phyloP scores from a whole-genome alignment of 2,113 vertebrate genomes.

The Oryzias javanicus region DNA sequence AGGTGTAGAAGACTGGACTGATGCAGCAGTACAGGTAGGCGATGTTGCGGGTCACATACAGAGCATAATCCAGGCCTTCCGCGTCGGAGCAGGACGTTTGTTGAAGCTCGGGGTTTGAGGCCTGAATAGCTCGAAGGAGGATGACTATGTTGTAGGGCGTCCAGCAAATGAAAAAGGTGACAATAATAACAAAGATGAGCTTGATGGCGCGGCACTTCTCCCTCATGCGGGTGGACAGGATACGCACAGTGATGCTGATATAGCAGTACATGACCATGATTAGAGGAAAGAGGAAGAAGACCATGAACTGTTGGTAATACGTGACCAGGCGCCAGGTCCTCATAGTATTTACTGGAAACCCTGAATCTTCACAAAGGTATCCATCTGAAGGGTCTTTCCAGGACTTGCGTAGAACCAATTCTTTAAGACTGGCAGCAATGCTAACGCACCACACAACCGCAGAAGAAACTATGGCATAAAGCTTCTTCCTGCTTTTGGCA shows the following conservation, averaged over 20 bases:
- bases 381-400: fast-evolving
- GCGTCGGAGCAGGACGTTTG: neutral
- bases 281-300: slow-evolving; percentile 77
- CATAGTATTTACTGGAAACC: slow-evolving; percentile 13
- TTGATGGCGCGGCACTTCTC: slow-evolving; percentile 74
- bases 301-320: slow-evolving; percentile 73
- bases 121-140: slow-evolving; percentile 59
- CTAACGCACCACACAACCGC: slow-evolving; percentile 70
- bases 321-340: slow-evolving; percentile 61
- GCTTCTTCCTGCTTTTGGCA: slow-evolving; percentile 53
- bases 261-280: slow-evolving; percentile 77
- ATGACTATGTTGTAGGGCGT: slow-evolving; percentile 78
- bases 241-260: slow-evolving; percentile 66
- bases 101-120: neutral
- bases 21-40: slow-evolving; percentile 80
- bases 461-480: slow-evolving; percentile 55
- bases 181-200: slow-evolving; percentile 76
- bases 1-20: slow-evolving; percentile 78
- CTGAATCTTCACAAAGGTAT: slow-evolving; percentile 57
- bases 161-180: slow-evolving; percentile 77
- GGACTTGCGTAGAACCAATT: slow-evolving; percentile 65
- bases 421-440: slow-evolving; percentile 70
- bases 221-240: slow-evolving; percentile 70
- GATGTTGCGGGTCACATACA: slow-evolving; percentile 71
- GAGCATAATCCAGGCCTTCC: slow-evolving; percentile 53